A percentile compares a stretch with the other conserved stretches of the same genome.
Evolutionary conservation across 2,888 invertebrate species (phyloP).

Genomic region (Pollenia labialis): DNA sequence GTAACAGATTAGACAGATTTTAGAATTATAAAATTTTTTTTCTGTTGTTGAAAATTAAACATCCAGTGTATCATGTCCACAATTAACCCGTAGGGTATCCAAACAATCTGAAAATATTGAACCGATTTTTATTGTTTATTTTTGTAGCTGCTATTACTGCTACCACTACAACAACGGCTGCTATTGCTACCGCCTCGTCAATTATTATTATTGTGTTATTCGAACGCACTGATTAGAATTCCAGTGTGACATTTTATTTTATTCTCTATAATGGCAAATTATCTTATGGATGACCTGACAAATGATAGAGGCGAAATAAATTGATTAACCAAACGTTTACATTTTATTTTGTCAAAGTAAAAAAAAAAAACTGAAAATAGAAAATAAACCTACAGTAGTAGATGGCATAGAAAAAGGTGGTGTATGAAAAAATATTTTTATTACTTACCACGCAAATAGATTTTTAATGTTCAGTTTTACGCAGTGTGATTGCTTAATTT

Average conservation of each 20-base stretch:
- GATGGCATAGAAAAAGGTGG: conserved; percentile 3
- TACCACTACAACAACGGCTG: too few species aligned
- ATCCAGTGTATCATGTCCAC: not conserved
- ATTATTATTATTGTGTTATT: conserved; percentile 48
- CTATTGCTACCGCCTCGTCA: conserved; percentile 4
- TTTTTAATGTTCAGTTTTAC: not conserved
- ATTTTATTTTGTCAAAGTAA: conserved; percentile 33
- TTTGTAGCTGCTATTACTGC: not conserved
- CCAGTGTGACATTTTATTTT: conserved; percentile 56
- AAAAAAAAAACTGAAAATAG: not conserved
- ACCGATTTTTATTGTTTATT: not conserved
- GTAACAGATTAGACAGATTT: too few species aligned
- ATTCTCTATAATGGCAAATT: conserved; percentile 43
- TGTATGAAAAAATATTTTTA: not conserved
- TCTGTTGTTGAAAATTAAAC: too few species aligned
- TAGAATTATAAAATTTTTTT: too few species aligned
- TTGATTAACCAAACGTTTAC: conserved; percentile 56
- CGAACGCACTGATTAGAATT: conserved; percentile 62
- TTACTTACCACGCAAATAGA: not conserved
- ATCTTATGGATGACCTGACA: conserved; percentile 57
- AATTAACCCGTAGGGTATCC: not conserved
- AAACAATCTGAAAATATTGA: not conserved
- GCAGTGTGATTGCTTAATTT: not conserved
- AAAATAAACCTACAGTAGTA: not conserved
- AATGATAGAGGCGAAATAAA: conserved; percentile 50